Percentiles rank a stretch among this genome's conserved stretches.
Evolutionary conservation across 2,888 invertebrate genomes (phyloP).

Genomic region (Ochropleura plecta): DNA sequence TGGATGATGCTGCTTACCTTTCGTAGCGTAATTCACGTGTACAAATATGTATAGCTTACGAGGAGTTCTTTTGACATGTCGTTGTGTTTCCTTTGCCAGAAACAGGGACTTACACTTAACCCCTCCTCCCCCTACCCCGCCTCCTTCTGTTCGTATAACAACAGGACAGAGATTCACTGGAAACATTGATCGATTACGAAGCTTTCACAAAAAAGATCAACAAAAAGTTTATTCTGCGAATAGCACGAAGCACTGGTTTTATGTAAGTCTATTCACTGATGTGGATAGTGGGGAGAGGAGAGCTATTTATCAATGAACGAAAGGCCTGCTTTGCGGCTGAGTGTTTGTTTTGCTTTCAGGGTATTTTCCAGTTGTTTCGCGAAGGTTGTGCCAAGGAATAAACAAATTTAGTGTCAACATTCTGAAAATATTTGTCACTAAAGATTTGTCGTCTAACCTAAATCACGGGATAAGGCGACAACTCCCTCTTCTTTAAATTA

Average conservation of each 20-base stretch:
- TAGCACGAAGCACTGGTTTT: conserved; percentile 45
- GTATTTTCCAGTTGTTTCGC: conserved; percentile 35
- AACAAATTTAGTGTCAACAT: conserved; percentile 15
- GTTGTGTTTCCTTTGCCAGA: conserved; percentile 39
- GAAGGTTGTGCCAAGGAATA: conserved; percentile 17
- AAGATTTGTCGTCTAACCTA: not conserved
- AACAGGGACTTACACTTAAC: conserved; percentile 26
- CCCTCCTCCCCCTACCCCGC: not conserved
- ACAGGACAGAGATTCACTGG: conserved; percentile 60
- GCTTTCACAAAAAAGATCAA: conserved; percentile 59
- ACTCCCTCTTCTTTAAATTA: not conserved
- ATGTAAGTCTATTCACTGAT: conserved; percentile 48
- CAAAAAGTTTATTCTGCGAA: conserved; percentile 55
- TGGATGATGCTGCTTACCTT: conserved; percentile 66
- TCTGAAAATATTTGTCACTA: conserved; percentile 3
- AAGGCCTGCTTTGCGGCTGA: conserved; percentile 44
- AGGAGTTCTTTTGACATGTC: conserved; percentile 21
- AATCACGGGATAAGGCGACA: not conserved
- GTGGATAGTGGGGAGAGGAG: conserved; percentile 31
- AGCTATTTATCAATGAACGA: conserved; percentile 57
- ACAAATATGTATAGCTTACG: conserved; percentile 29
- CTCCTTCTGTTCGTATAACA: conserved; percentile 30
- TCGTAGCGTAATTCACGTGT: conserved; percentile 46
- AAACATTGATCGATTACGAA: conserved; percentile 69
- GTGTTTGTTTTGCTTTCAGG: conserved; percentile 38